Evolutionary conservation across 1,140 invertebrate genomes (phyloP).

Genomic region (Drosophila leontia): DNA sequence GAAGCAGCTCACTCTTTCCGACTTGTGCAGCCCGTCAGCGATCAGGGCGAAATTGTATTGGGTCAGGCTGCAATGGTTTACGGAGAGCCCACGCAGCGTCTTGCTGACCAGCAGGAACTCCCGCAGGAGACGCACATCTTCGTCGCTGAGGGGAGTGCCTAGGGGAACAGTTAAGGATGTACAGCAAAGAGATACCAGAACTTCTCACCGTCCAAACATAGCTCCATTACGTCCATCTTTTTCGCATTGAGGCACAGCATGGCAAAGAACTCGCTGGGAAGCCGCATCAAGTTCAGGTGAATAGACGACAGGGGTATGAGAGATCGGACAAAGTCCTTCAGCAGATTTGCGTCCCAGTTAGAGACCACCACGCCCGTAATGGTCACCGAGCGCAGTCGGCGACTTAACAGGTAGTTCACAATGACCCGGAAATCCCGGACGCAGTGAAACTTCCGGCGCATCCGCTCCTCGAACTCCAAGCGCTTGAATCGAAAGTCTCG

Average conservation of each 20-base stretch:
- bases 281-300: conserved; percentile 60
- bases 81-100: conserved; percentile 56
- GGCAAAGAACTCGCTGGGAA: conserved; percentile 69
- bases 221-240: conserved; percentile 43
- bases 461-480: conserved; percentile 68
- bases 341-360: conserved; percentile 34
- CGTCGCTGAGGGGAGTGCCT: conserved; percentile 53
- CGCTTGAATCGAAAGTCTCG: conserved; percentile 57
- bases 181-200: not conserved
- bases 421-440: conserved; percentile 60
- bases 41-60: conserved; percentile 72
- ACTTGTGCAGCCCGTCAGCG: conserved; percentile 74
- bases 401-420: conserved; percentile 55
- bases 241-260: conserved; percentile 49
- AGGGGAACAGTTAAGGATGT: not conserved
- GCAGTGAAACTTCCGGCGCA: conserved; percentile 56
- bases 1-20: conserved; percentile 36
- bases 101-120: conserved; percentile 51
- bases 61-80: conserved; percentile 56
- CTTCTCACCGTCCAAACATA: conserved; percentile 69
- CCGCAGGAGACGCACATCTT: conserved; percentile 35
- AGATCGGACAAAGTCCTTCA: conserved; percentile 52
- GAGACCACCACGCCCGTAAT: conserved; percentile 40
- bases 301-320: conserved; percentile 35
- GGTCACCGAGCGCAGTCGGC: conserved; percentile 19